phyloP scores from a whole-genome alignment of 2,888 invertebrate species.

The Gari tellinella region DNA sequence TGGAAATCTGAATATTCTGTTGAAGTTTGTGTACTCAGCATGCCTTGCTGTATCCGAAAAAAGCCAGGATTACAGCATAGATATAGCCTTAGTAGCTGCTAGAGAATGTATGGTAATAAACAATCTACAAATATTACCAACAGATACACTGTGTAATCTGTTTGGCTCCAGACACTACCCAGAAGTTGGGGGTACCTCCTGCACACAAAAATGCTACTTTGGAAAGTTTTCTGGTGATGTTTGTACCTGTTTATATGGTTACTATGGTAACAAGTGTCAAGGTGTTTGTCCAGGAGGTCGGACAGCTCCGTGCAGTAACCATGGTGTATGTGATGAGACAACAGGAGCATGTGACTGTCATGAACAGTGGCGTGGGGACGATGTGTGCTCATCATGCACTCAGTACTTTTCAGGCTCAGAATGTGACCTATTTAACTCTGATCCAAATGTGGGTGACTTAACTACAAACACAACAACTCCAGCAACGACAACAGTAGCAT shows the following conservation, averaged over 20 bases:
- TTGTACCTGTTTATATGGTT: conserved; percentile 45
- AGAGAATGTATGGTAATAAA: conserved; percentile 46
- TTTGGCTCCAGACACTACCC: conserved; percentile 57
- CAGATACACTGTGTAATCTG: conserved; percentile 49
- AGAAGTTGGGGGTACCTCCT: conserved; percentile 51
- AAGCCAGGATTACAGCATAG: conserved; percentile 32
- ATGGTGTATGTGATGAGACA: conserved; percentile 58
- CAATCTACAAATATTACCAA: conserved; percentile 45
- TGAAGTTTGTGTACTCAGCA: conserved; percentile 52
- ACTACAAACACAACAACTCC: conserved; percentile 5
- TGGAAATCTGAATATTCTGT: conserved; percentile 14
- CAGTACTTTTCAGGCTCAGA: conserved; percentile 38
- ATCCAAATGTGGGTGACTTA: conserved; percentile 18
- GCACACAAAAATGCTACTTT: conserved; percentile 47
- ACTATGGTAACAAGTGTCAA: conserved; percentile 60
- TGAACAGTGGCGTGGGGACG: conserved; percentile 58
- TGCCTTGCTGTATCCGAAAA: conserved; percentile 65
- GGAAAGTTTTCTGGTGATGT: conserved; percentile 20
- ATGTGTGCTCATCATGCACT: conserved; percentile 45
- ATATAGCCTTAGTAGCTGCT: conserved; percentile 35
- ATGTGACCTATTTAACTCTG: conserved; percentile 31
- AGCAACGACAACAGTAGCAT: not conserved
- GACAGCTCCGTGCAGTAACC: conserved; percentile 56
- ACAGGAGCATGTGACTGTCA: conserved; percentile 67
- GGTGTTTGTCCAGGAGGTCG: conserved; percentile 67